Conservation (phyloP, 2,797 vertebrate genomes). For the Helarctos malayanus region DNA sequence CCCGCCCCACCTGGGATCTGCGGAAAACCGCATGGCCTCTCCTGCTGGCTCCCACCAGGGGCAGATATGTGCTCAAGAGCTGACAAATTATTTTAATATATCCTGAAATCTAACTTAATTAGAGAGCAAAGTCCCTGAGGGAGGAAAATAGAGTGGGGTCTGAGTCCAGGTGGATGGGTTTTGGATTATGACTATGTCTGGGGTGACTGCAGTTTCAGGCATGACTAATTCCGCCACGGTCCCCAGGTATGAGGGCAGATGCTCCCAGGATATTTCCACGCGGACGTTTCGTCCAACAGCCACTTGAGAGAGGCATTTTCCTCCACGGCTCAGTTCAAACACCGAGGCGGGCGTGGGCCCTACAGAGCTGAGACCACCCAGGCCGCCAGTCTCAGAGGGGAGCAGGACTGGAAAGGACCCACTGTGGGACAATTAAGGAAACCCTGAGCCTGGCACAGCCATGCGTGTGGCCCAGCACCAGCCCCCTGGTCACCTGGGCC, state of each 20-base stretch:
- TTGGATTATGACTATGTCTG: not conserved
- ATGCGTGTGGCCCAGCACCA: not conserved
- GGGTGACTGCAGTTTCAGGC: not conserved
- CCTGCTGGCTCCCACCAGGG: not conserved
- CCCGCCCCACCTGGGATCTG: accelerated
- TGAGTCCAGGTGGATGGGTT: not conserved
- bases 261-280: not conserved
- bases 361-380: not conserved
- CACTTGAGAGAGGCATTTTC: not conserved
- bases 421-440: accelerated
- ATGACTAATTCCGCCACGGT: not conserved
- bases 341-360: not conserved
- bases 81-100: conserved; percentile 73
- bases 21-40: not conserved
- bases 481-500: not conserved
- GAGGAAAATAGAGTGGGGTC: not conserved
- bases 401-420: not conserved
- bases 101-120: conserved; percentile 59
- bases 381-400: accelerated
- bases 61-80: not conserved
- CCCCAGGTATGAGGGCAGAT: not conserved
- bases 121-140: conserved; percentile 38
- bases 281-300: not conserved
- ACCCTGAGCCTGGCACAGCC: not conserved
- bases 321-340: not conserved